A percentile compares a stretch with the other conserved stretches of the same genome.
phyloP scores from a whole-genome alignment of 2,888 invertebrate species.

The Hyalella azteca region DNA sequence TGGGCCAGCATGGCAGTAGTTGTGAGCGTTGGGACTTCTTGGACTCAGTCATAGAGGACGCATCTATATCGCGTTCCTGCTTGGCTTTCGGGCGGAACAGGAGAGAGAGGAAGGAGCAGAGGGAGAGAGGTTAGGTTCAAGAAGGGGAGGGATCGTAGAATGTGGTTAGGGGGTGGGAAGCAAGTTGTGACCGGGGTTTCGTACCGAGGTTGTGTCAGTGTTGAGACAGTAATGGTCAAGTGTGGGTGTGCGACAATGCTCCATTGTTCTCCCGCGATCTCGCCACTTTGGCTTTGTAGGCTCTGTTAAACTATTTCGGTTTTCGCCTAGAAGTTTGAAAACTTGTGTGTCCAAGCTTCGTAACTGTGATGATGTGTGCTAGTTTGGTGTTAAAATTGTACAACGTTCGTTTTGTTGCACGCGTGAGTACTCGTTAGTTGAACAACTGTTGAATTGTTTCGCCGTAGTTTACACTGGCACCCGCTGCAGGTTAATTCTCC shows the following conservation, averaged over 20 bases:
- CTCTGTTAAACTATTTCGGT: neutral
- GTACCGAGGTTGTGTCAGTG: constrained; percentile 11
- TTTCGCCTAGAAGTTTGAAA: neutral
- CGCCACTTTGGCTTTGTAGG: neutral
- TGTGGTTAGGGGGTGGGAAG: neutral
- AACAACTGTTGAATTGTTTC: no score
- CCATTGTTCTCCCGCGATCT: neutral
- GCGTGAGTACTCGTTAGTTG: no score
- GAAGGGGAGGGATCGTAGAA: constrained; percentile 3
- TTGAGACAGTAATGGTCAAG: constrained; percentile 18
- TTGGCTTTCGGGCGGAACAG: constrained; percentile 16
- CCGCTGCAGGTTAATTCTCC: no score
- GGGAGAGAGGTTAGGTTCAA: neutral
- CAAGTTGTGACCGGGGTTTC: constrained; percentile 31
- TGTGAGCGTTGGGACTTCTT: no score
- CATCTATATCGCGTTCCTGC: neutral
- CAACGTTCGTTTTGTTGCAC: no score
- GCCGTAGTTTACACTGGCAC: no score
- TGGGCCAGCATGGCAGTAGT: no score
- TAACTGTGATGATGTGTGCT: no score
- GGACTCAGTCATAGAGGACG: neutral
- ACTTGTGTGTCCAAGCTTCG: no score
- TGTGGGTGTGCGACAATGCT: constrained; percentile 14
- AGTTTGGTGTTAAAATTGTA: no score
- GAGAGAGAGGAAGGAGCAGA: neutral